Evolutionary conservation across 2,113 vertebrate species (phyloP).

Genomic region (Cyprinodon brontotheroides): DNA sequence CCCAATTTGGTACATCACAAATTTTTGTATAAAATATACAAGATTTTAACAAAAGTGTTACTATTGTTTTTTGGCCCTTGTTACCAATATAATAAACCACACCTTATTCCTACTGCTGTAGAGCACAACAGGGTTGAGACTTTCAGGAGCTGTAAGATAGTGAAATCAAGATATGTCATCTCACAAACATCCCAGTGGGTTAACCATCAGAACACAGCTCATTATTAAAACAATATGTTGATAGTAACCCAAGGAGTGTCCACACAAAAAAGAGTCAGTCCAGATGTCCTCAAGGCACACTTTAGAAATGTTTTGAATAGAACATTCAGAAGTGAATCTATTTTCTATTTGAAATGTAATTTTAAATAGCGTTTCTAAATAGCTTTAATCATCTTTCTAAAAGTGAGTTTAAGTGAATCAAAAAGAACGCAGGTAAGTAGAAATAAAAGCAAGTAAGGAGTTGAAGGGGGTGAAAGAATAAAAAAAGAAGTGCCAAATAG

Average conservation of each 20-base stretch:
- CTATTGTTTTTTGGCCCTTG: background rate
- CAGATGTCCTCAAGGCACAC: conserved; percentile 21
- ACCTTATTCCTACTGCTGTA: conserved; percentile 22
- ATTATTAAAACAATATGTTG: conserved; percentile 41
- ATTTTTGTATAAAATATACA: background rate
- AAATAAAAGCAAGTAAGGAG: background rate
- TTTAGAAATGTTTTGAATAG: background rate
- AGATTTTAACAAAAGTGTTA: background rate
- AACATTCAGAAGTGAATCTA: background rate
- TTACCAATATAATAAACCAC: conserved; percentile 25
- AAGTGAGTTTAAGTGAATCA: background rate
- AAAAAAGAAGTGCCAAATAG: conserved; percentile 31
- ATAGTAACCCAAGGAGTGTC: conserved; percentile 17
- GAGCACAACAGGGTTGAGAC: conserved; percentile 10
- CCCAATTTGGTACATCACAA: conserved; percentile 5
- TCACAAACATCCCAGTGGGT: conserved; percentile 28
- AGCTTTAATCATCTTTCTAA: background rate
- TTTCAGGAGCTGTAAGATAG: conserved; percentile 24
- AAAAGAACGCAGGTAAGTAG: background rate
- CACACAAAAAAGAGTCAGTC: conserved; percentile 22
- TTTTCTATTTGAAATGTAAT: conserved; percentile 1
- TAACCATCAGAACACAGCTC: conserved; percentile 41
- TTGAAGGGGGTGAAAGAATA: background rate
- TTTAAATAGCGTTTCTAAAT: background rate
- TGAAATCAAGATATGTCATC: conserved; percentile 52